Percentiles rank a stretch among this genome's conserved stretches.
Conservation (phyloP, 2,113 vertebrate genomes). For the Gorsachius goisagi region DNA sequence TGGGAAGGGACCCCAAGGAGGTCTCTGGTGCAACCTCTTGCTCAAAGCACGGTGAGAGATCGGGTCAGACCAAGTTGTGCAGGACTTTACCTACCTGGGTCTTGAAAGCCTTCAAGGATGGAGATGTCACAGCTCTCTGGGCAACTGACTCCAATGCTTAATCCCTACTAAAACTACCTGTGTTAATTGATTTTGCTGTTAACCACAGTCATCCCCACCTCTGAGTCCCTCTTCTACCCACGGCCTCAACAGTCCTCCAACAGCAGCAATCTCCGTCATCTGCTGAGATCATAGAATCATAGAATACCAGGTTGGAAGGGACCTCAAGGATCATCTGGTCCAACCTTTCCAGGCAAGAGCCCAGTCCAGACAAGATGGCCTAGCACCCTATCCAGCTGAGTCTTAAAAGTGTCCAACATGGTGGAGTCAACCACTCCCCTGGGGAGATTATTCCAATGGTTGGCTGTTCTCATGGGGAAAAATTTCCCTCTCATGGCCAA, state of each 20-base stretch:
- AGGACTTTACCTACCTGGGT: background rate
- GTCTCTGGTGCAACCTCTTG: background rate
- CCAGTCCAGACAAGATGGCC: too few species aligned
- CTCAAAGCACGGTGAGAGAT: accelerated
- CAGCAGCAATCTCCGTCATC: background rate
- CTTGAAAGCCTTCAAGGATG: background rate
- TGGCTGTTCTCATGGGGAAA: too few species aligned
- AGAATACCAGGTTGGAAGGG: too few species aligned
- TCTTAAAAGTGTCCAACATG: too few species aligned
- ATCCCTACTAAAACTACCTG: background rate
- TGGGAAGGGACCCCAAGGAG: background rate
- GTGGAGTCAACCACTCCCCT: too few species aligned
- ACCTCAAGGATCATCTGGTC: too few species aligned
- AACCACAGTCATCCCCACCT: background rate
- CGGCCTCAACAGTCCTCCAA: background rate
- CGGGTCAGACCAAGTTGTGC: background rate
- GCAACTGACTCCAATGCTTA: background rate
- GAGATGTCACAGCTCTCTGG: background rate
- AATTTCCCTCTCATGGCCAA: too few species aligned
- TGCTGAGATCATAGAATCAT: background rate
- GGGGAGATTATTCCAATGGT: too few species aligned
- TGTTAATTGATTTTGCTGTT: background rate
- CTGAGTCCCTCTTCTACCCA: background rate
- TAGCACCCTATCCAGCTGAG: too few species aligned
- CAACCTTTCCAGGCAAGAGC: too few species aligned